Conservation (phyloP, 2,113 vertebrate species). For the Myiopsitta monachus region DNA sequence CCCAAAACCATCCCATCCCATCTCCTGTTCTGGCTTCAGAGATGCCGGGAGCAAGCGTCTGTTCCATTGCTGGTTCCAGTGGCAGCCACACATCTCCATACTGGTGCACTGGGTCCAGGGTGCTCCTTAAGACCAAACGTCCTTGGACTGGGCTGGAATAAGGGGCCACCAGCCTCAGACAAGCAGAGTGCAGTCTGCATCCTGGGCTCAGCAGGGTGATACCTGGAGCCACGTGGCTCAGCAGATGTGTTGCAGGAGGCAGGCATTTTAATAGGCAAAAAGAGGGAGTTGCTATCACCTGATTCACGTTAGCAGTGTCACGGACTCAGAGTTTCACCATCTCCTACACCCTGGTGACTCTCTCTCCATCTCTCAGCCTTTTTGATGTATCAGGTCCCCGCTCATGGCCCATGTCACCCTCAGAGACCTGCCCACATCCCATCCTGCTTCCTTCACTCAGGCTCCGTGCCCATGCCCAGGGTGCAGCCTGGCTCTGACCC, state of each 20-base stretch:
- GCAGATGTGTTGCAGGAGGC: not conserved
- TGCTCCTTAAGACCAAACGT: not conserved
- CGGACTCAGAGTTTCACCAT: not conserved
- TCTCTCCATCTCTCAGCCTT: not conserved
- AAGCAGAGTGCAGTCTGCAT: not conserved
- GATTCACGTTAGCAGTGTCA: fast-evolving
- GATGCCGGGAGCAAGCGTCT: not conserved
- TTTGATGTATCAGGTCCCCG: not conserved
- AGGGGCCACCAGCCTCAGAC: not conserved
- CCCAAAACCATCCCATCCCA: not conserved
- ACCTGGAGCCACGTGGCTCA: fast-evolving
- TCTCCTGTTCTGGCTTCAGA: not conserved
- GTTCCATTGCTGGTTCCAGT: not conserved
- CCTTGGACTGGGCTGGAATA: not conserved
- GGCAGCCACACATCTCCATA: not conserved
- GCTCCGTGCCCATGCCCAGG: not conserved
- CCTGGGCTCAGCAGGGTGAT: not conserved
- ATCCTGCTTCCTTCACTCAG: not conserved
- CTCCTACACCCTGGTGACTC: not conserved
- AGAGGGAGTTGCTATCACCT: not conserved
- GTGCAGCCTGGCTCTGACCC: not conserved
- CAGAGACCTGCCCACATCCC: not conserved
- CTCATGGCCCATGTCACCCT: not conserved
- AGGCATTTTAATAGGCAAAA: not conserved
- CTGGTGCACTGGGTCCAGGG: not conserved